These are phyloP conservation scores for Mimas tiliae DNA, from an alignment of 2,888 invertebrate genomes.

Conservation along the genomic window DNA sequence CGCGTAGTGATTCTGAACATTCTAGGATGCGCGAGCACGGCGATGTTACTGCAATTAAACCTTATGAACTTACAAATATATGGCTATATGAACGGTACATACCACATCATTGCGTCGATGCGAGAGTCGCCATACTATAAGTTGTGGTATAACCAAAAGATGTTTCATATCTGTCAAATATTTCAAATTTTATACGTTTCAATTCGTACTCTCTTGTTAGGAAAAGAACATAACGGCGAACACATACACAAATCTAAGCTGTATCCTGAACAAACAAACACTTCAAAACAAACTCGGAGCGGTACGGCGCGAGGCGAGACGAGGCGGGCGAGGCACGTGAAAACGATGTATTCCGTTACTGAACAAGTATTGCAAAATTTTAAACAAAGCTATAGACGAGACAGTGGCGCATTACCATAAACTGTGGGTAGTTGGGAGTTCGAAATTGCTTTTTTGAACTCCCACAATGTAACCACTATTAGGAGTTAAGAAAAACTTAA, in stretches of 20 bases:
- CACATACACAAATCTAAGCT: slow-evolving; percentile 36
- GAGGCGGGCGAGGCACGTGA: slow-evolving; percentile 62
- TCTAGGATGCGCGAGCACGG: too few species aligned
- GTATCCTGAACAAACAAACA: slow-evolving; percentile 60
- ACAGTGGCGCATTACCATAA: slow-evolving; percentile 73
- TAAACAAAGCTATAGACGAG: slow-evolving; percentile 76
- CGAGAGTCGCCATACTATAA: too few species aligned
- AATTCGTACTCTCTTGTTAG: neutral
- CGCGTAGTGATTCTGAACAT: too few species aligned
- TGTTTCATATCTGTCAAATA: neutral
- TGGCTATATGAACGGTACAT: too few species aligned
- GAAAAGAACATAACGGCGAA: slow-evolving; percentile 41
- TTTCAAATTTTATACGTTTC: neutral
- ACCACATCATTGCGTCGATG: too few species aligned
- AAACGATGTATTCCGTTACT: slow-evolving; percentile 69
- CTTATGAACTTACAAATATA: too few species aligned
- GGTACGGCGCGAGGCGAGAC: slow-evolving; percentile 39
- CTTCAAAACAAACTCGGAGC: slow-evolving; percentile 64
- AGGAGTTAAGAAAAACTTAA: slow-evolving; percentile 76
- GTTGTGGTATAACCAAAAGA: neutral
- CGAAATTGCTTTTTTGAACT: slow-evolving; percentile 83
- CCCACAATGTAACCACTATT: slow-evolving; percentile 71
- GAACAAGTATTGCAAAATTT: slow-evolving; percentile 78
- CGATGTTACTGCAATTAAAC: too few species aligned
- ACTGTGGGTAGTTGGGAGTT: slow-evolving; percentile 64